Base-by-base conservation (phyloP, 2,888 invertebrate species). In the Stomorhina lunata region DNA sequence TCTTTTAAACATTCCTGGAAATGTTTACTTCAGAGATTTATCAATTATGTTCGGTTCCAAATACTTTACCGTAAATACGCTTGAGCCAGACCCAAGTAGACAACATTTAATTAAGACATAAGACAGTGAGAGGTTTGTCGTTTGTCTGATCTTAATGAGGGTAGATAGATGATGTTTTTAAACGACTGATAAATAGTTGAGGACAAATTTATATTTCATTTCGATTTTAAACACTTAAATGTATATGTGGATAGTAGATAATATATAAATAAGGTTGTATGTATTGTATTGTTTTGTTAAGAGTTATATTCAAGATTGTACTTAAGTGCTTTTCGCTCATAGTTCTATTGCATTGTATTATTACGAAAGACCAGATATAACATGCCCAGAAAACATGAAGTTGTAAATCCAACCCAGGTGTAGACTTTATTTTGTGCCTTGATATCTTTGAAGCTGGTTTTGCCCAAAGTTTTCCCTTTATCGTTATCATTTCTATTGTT, bases 341-440 rank as follows among this genome's bases (percentile, higher is more conserved):
- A 59, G 43, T 12, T 37, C 34, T 82, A 82, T 82, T 82, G 69
- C 59, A 82, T 71, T 59, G 77, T 50, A 27, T 82, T 82, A 79
- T 82, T 79, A 78, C 81, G 81, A 53, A 83, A 83, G 37, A 77
- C 68, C 50, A 80, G 53, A 80, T 79, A 83, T 59, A 82, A 72
- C 79, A 82, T 82, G 82, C 82, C 82, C 50, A 82, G 75, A 92
- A 97, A 93, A 93, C 96, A 96, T 91, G 96, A 96, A 90, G 96
- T n/a, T n/a, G n/a, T 96, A 91, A 96, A 94, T 92, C 97, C 96
- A 93, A 96, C 94, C 94, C 96, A 82, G 95, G 96, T 93, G 89
- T 96, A 96, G 93, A 96, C 91, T 88, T 94, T 93, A 76, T 84
- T 84, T 61, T 81, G 82, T 40, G 80, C 68, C 61, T 83, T 84